These are phyloP conservation scores for Ips nitidus DNA, from an alignment of 1,140 invertebrate genomes.

Conservation along the genomic window DNA sequence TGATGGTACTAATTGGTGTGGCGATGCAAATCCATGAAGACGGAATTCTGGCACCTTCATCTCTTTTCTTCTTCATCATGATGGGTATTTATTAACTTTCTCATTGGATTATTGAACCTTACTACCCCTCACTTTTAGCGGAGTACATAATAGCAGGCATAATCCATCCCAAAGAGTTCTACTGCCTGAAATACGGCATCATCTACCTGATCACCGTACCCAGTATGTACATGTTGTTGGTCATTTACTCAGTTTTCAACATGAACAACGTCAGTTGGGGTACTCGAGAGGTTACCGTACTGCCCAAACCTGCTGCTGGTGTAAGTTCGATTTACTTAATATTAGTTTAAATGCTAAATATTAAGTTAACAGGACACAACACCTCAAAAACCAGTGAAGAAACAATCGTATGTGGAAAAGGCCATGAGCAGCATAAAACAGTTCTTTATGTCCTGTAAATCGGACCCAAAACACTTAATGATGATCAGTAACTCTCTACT, in stretches of 20 bases:
- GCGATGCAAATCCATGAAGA: conserved; percentile 78
- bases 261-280: conserved; percentile 91
- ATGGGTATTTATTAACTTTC: no score
- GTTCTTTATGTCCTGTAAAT: conserved; percentile 12
- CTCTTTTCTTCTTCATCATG: conserved; percentile 72
- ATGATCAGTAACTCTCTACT: conserved; percentile 25
- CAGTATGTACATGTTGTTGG: conserved; percentile 90
- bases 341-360: no score
- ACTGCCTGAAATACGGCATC: conserved; percentile 73
- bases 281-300: conserved; percentile 70
- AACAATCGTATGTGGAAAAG: conserved; percentile 1
- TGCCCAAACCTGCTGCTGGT: conserved; percentile 50
- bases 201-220: conserved; percentile 92
- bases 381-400: conserved; percentile 10
- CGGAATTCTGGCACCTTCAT: conserved; percentile 76
- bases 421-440: conserved; percentile 1
- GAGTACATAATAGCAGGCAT: conserved; percentile 71
- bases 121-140: no score
- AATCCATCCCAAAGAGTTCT: conserved; percentile 83
- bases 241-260: conserved; percentile 90
- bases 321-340: neutral
- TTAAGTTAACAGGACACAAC: neutral
- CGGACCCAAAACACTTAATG: conserved; percentile 11
- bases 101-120: no score
- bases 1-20: conserved; percentile 88